Evolutionary conservation across 2,797 vertebrate genomes (phyloP), one percentile per base, ranked within the genome.

Genomic region (Alcedo atthis): DNA sequence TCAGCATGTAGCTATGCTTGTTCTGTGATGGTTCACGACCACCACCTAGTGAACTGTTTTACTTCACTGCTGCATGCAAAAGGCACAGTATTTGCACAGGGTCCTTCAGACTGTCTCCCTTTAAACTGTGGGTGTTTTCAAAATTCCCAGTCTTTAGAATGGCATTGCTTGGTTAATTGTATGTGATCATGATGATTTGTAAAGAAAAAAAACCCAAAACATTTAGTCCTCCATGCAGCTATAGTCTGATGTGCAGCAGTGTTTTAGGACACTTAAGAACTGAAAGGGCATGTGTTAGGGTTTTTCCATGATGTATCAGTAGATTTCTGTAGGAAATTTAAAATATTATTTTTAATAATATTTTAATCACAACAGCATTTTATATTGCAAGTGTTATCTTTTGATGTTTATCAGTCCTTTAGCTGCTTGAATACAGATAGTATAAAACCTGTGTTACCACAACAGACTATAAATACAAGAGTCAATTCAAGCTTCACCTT

Each of bases 21-120:
- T 15, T 81, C 30, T 57, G 32, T 4, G 6, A 62, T 9, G 78
- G 78, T 78, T 61, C 81, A 8, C 8, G 16, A 62, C 69, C 78
- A 91, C 91, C 96, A 89, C 61, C 96, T 92, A 90, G 90, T 42
- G 96, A 73, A 6, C 32, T 10, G 20, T n/a, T 49, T 21, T 14
- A 35, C 30, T 54, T 25, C 40, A 0, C 55, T 37, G 58, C 71
- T n/a, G 49, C 33, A 2, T 21, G 28, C 21, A 15, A 37, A 28
- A 46, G 37, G 20, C 10, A 2, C 22, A 14, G 20, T 3, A 11
- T 37, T 18, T 18, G 46, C 42, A 26, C 28, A 8, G 48, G 5
- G 4, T 4, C 0, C 0, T 37, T 61, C 53, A 1, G 21, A 4
- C 5, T 26, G 20, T 9, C 32, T 4, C 61, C 32, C 8, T 33